Percentiles rank a stretch among this genome's conserved stretches.
Conservation (phyloP, 2,113 vertebrate genomes). For the Piaya cayana region DNA sequence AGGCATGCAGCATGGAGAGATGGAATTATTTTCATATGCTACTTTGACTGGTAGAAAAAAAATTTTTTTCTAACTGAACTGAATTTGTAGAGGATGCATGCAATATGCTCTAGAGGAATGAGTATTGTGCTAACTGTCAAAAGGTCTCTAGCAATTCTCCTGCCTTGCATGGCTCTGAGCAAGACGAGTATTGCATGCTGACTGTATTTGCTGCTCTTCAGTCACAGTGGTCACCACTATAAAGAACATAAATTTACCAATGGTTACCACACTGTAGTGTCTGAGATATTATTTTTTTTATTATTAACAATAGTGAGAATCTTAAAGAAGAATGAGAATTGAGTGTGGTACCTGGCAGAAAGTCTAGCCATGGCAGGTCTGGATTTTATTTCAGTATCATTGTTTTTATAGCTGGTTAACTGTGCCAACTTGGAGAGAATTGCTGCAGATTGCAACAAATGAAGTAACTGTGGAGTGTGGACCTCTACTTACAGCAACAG, state of each 20-base stretch:
- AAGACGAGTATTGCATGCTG: background rate
- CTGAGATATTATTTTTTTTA: background rate
- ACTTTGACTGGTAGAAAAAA: constrained; percentile 22
- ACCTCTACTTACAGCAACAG: background rate
- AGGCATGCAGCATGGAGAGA: background rate
- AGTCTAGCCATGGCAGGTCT: background rate
- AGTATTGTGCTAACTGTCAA: background rate
- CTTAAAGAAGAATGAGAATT: background rate
- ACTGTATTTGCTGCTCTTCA: background rate
- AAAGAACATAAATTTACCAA: background rate
- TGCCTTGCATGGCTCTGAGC: background rate
- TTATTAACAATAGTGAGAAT: background rate
- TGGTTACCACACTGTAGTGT: background rate
- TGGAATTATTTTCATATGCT: background rate
- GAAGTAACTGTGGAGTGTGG: background rate
- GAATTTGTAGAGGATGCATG: background rate
- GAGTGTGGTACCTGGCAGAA: background rate
- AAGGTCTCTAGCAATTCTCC: background rate
- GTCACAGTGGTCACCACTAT: background rate
- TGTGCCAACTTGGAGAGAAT: background rate
- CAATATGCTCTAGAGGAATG: background rate
- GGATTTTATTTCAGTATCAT: background rate
- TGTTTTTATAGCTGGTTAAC: constrained; percentile 21
- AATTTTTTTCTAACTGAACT: background rate
- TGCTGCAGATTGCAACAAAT: constrained; percentile 10